phyloP scores from a whole-genome alignment of 2,797 vertebrate genomes.

The Pangasius mekongensis region DNA sequence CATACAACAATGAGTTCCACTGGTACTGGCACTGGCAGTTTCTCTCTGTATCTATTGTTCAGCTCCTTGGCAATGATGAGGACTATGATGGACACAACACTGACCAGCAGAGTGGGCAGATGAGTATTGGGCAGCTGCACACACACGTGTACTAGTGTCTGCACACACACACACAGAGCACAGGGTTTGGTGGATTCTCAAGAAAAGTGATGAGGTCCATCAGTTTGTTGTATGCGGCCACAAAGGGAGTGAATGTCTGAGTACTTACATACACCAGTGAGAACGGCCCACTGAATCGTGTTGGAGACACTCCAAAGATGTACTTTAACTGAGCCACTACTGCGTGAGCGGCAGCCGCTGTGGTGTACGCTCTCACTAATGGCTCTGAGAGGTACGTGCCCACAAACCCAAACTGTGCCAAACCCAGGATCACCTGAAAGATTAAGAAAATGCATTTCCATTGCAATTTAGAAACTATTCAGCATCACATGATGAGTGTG shows the following conservation, averaged over 20 bases:
- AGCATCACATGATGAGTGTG: neutral
- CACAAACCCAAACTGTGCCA: constrained; percentile 93
- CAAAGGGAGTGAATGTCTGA: neutral
- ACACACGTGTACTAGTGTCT: constrained; percentile 87
- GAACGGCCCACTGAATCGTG: constrained; percentile 77
- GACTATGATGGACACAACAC: constrained; percentile 78
- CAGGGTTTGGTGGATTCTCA: neutral
- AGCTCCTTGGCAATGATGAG: constrained; percentile 86
- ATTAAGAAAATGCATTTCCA: constrained; percentile 18
- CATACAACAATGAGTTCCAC: constrained; percentile 89
- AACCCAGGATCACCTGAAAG: constrained; percentile 85
- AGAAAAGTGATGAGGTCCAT: neutral
- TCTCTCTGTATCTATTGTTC: constrained; percentile 78
- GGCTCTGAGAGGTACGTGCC: constrained; percentile 95
- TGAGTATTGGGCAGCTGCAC: constrained; percentile 79
- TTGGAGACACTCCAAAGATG: constrained; percentile 81
- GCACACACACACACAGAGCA: constrained; percentile 40
- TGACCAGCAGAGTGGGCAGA: constrained; percentile 82
- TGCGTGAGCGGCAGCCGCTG: constrained; percentile 87
- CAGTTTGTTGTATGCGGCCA: neutral
- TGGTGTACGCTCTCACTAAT: constrained; percentile 90
- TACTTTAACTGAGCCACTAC: constrained; percentile 91
- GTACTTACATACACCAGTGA: constrained; percentile 79
- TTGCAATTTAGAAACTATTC: neutral
- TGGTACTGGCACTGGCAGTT: constrained; percentile 87